Base-by-base conservation (phyloP, 2,797 vertebrate genomes). In the Sitta carolinensis region DNA sequence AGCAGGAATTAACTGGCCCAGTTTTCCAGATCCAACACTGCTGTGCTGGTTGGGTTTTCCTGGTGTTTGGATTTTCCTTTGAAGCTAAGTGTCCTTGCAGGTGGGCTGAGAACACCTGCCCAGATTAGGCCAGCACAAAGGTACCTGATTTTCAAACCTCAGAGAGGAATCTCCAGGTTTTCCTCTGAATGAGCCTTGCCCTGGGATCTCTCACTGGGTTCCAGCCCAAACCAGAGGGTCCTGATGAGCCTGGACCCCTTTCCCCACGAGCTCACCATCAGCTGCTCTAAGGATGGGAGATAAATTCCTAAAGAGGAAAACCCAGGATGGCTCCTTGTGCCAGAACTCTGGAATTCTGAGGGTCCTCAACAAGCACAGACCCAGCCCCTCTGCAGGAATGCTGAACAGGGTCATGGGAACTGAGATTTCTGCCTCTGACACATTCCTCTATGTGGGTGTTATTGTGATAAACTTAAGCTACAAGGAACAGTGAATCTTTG, bases 371-470 rank as follows among this genome's bases (percentile, higher is more conserved):
- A 40, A 45, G 55, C 36, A 48, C 25, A 48, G 42, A 47, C 3
- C 23, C 58, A 64, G 51, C 4, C 0, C 30, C 51, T 34, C 47
- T 29, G n/a, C 14, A 18, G 2, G 2, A 16, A 47, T 9, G 2
- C 7, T 51, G n/a, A n/a, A 29, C 51, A 36, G 34, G 2, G 3
- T 3, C 11, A 4, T 0, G 29, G 1, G 21, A 78, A 55, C 0
- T 6, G 74, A 72, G 58, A 13, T 30, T 29, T 80, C 18, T 6
- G 30, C 51, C 63, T 30, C 61, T 32, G 61, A 17, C 30, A 42
- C 0, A 0, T 2, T 67, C 16, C 51, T 36, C 36, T 13, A 0
- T 0, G 4, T 21, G 20, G 10, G 8, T 6, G 5, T 19, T 54
- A 14, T 10, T 91, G 9, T 34, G 70, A 30, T 32, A 15, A 76